phyloP scores from a whole-genome alignment of 2,113 vertebrate genomes.

The Pangasianodon gigas region DNA sequence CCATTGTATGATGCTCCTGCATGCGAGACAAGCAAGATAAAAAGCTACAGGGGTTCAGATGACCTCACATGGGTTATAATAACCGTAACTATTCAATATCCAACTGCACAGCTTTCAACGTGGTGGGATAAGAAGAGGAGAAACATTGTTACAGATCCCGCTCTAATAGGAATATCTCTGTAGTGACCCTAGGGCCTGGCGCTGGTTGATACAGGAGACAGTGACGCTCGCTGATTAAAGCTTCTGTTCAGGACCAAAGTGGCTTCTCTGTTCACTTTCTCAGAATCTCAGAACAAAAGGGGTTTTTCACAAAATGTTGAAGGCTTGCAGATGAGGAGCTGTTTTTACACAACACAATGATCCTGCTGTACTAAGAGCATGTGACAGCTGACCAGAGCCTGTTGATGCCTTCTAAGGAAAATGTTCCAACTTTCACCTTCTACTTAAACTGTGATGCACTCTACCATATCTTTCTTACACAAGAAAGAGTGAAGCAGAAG shows the following conservation, averaged over 20 bases:
- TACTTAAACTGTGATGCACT: conserved; percentile 7
- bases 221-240: conserved; percentile 11
- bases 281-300: conserved; percentile 8
- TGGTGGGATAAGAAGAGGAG: conserved; percentile 20
- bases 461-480: too few species aligned
- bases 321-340: conserved; percentile 21
- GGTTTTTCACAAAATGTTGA: conserved; percentile 38
- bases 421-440: background rate
- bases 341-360: conserved; percentile 25
- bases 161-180: conserved; percentile 33
- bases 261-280: conserved; percentile 28
- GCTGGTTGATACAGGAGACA: conserved; percentile 21
- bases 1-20: conserved; percentile 22
- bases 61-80: conserved; percentile 48
- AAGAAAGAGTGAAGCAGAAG: background rate
- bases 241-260: background rate
- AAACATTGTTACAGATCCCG: conserved; percentile 32
- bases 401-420: conserved; percentile 8
- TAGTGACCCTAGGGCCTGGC: conserved; percentile 24
- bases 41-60: conserved; percentile 26
- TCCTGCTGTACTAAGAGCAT: conserved; percentile 36
- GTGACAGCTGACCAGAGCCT: conserved; percentile 20
- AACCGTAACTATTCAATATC: conserved; percentile 36
- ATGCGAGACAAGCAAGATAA: conserved; percentile 21
- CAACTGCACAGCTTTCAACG: conserved; percentile 32